Evolutionary conservation across 2,888 invertebrate species (phyloP).

Genomic region (Tetrapedia diversipes): DNA sequence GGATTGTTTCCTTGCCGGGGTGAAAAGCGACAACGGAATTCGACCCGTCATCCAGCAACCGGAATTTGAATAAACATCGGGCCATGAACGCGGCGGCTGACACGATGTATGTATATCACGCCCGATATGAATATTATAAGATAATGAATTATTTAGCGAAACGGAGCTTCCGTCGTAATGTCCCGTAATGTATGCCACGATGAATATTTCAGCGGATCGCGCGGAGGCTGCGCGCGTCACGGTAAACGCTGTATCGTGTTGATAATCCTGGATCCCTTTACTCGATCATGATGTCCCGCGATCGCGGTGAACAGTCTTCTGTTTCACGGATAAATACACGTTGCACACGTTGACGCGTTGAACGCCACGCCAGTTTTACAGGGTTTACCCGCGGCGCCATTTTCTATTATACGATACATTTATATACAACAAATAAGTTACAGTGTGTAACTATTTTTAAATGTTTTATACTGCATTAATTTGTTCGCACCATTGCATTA

Average conservation of each 20-base stretch:
- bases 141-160: constrained; percentile 49
- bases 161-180: constrained; percentile 28
- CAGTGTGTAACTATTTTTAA: too few species aligned
- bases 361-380: too few species aligned
- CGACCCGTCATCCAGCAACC: background rate
- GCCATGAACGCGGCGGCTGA: constrained; percentile 3
- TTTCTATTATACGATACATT: too few species aligned
- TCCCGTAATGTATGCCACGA: constrained; percentile 27
- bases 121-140: constrained; percentile 44
- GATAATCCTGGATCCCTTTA: constrained; percentile 30
- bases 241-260: constrained; percentile 32
- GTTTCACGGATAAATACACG: too few species aligned
- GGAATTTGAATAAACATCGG: constrained; percentile 11
- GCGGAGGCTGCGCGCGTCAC: background rate
- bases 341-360: too few species aligned
- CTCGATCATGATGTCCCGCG: constrained; percentile 19
- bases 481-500: too few species aligned
- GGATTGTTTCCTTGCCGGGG: background rate
- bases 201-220: constrained; percentile 48
- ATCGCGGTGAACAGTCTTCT: too few species aligned
- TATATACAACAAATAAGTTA: too few species aligned
- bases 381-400: too few species aligned
- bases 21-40: background rate
- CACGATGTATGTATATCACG: constrained; percentile 13
- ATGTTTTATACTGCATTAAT: too few species aligned